Evolutionary conservation across 2,113 vertebrate species (phyloP).

Genomic region (Corvus moneduloides): DNA sequence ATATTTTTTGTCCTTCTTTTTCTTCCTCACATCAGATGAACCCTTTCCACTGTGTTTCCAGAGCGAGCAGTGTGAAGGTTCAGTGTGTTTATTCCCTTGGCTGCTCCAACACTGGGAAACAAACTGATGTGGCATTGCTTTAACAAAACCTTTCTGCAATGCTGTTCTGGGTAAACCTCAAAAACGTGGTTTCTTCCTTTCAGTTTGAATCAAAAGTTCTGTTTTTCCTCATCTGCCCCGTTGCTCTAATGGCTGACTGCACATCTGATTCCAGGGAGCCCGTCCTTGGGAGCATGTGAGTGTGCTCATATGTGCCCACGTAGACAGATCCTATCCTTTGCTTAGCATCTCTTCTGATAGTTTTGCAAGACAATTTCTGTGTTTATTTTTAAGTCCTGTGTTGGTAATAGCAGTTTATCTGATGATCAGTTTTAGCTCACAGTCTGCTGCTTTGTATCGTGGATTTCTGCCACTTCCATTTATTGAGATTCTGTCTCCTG

Average conservation of each 20-base stretch:
- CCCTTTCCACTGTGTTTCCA: neutral
- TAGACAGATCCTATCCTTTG: neutral
- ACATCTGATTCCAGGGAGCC: neutral
- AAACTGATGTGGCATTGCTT: neutral
- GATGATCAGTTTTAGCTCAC: neutral
- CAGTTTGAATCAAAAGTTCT: neutral
- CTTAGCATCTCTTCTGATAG: neutral
- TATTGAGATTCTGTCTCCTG: slow-evolving; percentile 23
- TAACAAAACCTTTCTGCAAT: neutral
- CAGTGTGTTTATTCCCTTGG: neutral
- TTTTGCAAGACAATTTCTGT: neutral
- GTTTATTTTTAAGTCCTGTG: neutral
- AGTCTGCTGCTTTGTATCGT: neutral
- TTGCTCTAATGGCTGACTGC: neutral
- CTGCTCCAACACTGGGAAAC: neutral
- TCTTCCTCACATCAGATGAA: neutral
- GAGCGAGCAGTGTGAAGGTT: fast-evolving
- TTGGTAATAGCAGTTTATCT: neutral
- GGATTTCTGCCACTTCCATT: slow-evolving; percentile 15
- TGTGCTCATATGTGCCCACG: fast-evolving
- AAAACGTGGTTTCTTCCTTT: neutral
- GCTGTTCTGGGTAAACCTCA: neutral
- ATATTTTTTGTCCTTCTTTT: neutral
- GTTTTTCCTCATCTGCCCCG: neutral
- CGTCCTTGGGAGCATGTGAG: neutral